Evolutionary conservation across 2,888 invertebrate species (phyloP).

Genomic region (Branchipolynoe longqiensis): DNA sequence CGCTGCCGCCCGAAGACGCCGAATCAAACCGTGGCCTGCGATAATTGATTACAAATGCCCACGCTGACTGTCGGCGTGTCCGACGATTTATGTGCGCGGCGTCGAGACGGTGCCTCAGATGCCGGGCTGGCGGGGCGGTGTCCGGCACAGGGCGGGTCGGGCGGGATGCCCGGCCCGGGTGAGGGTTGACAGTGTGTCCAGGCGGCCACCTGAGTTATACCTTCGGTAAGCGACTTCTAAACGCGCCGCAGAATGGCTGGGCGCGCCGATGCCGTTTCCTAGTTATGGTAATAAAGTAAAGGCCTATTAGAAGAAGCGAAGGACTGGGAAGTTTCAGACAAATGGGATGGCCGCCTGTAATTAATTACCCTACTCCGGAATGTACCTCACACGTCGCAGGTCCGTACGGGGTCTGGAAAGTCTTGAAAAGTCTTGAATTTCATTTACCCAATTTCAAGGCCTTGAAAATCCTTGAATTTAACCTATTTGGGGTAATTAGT

Average conservation of each 20-base stretch:
- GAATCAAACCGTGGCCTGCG: neutral
- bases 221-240: constrained; percentile 16
- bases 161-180: neutral
- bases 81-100: neutral
- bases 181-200: neutral
- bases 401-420: no score
- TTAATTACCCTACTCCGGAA: no score
- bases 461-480: no score
- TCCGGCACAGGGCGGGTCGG: neutral
- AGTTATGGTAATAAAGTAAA: constrained; percentile 30
- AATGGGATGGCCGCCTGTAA: no score
- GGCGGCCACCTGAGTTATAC: neutral
- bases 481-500: no score
- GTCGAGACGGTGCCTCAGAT: neutral
- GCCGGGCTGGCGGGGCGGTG: constrained; percentile 1
- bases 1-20: constrained; percentile 16
- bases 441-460: no score
- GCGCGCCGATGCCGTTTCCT: neutral
- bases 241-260: neutral
- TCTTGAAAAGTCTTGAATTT: no score
- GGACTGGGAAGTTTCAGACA: no score
- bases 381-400: no score
- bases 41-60: constrained; percentile 20
- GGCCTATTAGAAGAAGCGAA: no score
- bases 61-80: neutral